phyloP scores from a whole-genome alignment of 1,140 invertebrate species.

The Hyphantria cunea region DNA sequence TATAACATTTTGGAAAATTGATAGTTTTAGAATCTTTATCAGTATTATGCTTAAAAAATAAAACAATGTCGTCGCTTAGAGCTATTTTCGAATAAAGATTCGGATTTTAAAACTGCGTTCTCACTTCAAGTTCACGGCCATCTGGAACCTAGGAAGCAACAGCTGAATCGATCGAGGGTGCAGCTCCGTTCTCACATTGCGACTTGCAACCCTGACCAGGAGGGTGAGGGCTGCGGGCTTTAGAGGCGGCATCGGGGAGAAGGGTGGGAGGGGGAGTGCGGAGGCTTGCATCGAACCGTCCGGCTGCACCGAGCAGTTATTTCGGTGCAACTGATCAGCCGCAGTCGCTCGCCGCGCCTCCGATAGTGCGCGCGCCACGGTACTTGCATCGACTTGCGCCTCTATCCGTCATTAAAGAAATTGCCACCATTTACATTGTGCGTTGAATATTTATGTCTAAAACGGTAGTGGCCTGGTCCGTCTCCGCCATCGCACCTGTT shows the following conservation, averaged over 20 bases:
- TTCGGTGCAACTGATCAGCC: constrained; percentile 69
- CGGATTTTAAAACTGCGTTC: constrained; percentile 14
- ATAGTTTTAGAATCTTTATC: no score
- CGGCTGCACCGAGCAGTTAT: constrained; percentile 75
- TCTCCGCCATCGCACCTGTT: constrained; percentile 57
- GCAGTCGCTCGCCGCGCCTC: constrained; percentile 68
- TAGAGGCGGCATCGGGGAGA: constrained; percentile 13
- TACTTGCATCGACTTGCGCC: constrained; percentile 46
- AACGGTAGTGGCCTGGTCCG: constrained; percentile 10
- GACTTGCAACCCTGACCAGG: constrained; percentile 73
- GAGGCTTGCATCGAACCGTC: constrained; percentile 63
- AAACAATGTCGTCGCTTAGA: no score
- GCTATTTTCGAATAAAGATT: background rate
- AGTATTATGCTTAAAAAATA: no score
- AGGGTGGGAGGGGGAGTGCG: constrained; percentile 26
- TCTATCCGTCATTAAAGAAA: constrained; percentile 37
- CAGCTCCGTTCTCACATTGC: constrained; percentile 45
- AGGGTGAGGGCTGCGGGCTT: constrained; percentile 33
- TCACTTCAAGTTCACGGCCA: constrained; percentile 60
- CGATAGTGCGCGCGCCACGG: constrained; percentile 57
- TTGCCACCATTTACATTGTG: constrained; percentile 22
- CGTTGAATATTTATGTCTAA: constrained; percentile 18
- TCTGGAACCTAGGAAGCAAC: constrained; percentile 61
- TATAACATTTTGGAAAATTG: no score
- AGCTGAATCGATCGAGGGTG: constrained; percentile 71